Percentiles rank a stretch among this genome's conserved stretches.
These are phyloP conservation scores for Notocelia uddmanniana DNA, from an alignment of 2,888 invertebrate genomes.

Conservation along the genomic window DNA sequence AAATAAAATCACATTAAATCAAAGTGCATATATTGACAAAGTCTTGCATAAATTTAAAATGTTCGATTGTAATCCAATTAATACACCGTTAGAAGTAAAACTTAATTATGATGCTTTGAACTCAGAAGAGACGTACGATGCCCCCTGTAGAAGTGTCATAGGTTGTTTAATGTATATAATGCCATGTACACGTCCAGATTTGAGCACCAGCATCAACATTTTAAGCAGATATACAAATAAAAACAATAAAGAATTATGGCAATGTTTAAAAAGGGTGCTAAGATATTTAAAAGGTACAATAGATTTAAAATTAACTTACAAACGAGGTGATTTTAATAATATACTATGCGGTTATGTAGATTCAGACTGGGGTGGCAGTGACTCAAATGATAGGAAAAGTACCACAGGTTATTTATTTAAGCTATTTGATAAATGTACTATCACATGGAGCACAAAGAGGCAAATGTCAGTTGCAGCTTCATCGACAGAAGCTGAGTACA, in stretches of 20 bases:
- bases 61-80: constrained; percentile 9
- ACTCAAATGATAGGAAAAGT: constrained; percentile 50
- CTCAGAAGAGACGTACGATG: not conserved
- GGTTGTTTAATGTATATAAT: constrained; percentile 44
- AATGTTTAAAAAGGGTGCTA: constrained; percentile 52
- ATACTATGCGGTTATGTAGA: too few species aligned
- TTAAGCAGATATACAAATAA: constrained; percentile 54
- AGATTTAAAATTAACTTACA: constrained; percentile 52
- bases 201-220: constrained; percentile 52
- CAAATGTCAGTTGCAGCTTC: too few species aligned
- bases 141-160: constrained; percentile 14
- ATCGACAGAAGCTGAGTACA: too few species aligned
- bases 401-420: constrained; percentile 49
- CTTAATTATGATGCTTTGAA: constrained; percentile 5
- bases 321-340: constrained; percentile 47
- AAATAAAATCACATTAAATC: constrained; percentile 31
- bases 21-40: constrained; percentile 15
- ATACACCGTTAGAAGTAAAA: not conserved
- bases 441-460: too few species aligned
- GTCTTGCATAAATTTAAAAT: constrained; percentile 16
- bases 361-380: too few species aligned
- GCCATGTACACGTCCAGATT: constrained; percentile 48
- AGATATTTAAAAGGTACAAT: constrained; percentile 55
- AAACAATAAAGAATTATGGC: too few species aligned
- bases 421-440: constrained; percentile 48